Base-by-base conservation (phyloP, 2,797 vertebrate genomes). In the Alca torda region DNA sequence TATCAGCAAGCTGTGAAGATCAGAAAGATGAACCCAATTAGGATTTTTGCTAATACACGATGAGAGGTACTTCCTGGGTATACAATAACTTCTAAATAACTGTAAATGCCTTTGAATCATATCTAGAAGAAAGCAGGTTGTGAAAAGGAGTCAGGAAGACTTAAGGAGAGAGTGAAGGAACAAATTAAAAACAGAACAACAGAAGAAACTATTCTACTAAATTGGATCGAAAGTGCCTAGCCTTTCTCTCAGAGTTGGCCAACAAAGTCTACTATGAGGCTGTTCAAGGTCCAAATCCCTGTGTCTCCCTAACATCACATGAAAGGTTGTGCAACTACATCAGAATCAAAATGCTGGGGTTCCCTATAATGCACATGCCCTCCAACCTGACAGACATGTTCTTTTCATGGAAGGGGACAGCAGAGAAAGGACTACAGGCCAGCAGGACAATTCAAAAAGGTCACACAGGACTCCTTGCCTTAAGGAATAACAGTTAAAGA, bases 351-450 rank as follows among this genome's bases (percentile, higher is more conserved):
- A 51, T 8, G 10, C n/a, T n/a, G 25, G 21, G 16, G 51, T 30
- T 68, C 61, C 48, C 23, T 43, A 1, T 21, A 56, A 43, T 0
- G 0, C 15, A n/a, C 6, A 6, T 21, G 35, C 23, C 25, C 26
- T 68, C 48, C 41, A 67, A 39, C 26, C 9, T 67, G 15, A 43
- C 24, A 67, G 15, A 41, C 16, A 19, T 1, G 7, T 9, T 43
- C 13, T 43, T 45, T 33, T 50, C 28, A 45, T 3, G 3, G 20
- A 69, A 9, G 26, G 75, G 12, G 57, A 64, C 33, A 64, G 50
- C 37, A 43, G 9, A 56, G 43, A 51, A 81, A 4, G 4, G 35
- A 37, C 17, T 63, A 82, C 50, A 63, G 24, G 12, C 17, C 33
- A 57, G 30, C 33, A 64, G 25, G 37, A 70, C 11, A 51, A 51